Conservation (phyloP, 2,888 invertebrate genomes). For the Melipona beecheii region DNA sequence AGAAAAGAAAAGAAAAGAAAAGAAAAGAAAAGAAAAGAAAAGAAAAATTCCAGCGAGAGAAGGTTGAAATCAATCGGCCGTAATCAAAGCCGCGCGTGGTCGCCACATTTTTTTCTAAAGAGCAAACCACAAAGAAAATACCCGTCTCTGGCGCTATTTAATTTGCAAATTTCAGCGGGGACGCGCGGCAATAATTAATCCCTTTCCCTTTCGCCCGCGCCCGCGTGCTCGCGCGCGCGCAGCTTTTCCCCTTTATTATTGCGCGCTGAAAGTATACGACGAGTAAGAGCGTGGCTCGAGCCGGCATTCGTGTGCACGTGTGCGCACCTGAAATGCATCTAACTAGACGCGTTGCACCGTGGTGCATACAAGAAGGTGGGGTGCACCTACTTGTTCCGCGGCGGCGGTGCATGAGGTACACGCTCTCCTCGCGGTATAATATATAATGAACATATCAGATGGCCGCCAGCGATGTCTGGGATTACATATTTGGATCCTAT, state of each 20-base stretch:
- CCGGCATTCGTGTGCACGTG: slow-evolving; percentile 59
- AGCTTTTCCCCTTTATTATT: slow-evolving; percentile 56
- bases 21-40: too few species aligned
- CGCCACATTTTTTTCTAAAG: background rate
- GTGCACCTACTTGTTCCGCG: slow-evolving; percentile 68
- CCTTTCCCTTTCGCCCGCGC: slow-evolving; percentile 39
- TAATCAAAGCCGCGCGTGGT: background rate
- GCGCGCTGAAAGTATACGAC: slow-evolving; percentile 58
- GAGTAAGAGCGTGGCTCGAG: slow-evolving; percentile 44
- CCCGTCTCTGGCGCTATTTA: background rate
- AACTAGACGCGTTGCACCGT: slow-evolving; percentile 67
- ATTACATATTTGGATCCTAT: slow-evolving; percentile 74
- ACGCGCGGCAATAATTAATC: slow-evolving; percentile 55
- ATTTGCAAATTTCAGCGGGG: slow-evolving; percentile 40
- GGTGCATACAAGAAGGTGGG: slow-evolving; percentile 45
- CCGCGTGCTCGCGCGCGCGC: background rate
- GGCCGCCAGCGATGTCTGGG: slow-evolving; percentile 74
- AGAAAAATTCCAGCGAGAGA: too few species aligned
- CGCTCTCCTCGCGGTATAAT: slow-evolving; percentile 61
- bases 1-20: too few species aligned
- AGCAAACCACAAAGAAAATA: background rate
- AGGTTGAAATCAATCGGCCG: background rate
- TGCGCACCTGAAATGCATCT: slow-evolving; percentile 68
- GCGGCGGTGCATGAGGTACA: slow-evolving; percentile 56
- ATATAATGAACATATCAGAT: slow-evolving; percentile 73